Evolutionary conservation across 1,140 invertebrate species (phyloP).

Genomic region (Nasonia giraulti): DNA sequence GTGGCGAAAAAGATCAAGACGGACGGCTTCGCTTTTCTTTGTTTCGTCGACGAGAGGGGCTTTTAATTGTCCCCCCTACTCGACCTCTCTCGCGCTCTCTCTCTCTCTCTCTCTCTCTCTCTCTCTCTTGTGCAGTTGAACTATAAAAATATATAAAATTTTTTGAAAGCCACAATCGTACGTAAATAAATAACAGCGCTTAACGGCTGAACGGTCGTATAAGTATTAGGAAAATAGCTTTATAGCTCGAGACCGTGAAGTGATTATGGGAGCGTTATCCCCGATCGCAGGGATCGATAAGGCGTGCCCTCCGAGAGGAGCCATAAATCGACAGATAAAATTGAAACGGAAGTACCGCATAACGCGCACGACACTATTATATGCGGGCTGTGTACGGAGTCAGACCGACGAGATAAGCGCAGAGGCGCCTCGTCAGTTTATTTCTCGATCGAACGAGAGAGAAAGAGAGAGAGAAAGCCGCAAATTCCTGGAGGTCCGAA

Average conservation of each 20-base stretch:
- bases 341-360: slow-evolving; percentile 26
- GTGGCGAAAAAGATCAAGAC: slow-evolving; percentile 38
- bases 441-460: neutral
- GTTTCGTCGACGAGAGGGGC: neutral
- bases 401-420: slow-evolving; percentile 24
- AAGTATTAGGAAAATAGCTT: slow-evolving; percentile 4
- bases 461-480: too few relatives aligned
- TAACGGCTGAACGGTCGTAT: too few relatives aligned
- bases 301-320: neutral
- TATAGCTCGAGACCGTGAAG: neutral
- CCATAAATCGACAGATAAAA: slow-evolving; percentile 47
- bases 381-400: neutral
- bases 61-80: slow-evolving; percentile 27
- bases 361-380: neutral
- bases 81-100: neutral
- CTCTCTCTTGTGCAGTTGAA: neutral
- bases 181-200: too few relatives aligned
- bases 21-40: slow-evolving; percentile 16
- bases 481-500: neutral
- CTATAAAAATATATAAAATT: too few relatives aligned
- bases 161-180: too few relatives aligned
- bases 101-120: too few relatives aligned
- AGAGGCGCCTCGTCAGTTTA: slow-evolving; percentile 24
- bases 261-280: neutral
- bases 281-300: slow-evolving; percentile 11